Conservation (phyloP, 2,888 invertebrate genomes). For the Sarcophaga caerulescens region DNA sequence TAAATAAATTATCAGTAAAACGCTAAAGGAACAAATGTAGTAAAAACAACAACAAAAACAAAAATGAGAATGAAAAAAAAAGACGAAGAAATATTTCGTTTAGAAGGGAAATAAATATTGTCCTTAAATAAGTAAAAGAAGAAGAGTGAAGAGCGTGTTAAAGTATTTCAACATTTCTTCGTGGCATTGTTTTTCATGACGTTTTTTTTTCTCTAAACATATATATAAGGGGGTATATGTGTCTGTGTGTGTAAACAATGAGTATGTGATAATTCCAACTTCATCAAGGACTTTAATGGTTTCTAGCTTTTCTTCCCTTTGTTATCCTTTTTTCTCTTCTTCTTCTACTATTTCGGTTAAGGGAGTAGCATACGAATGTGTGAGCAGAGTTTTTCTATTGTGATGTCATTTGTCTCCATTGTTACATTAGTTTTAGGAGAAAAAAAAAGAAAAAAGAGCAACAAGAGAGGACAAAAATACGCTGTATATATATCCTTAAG, state of each 20-base stretch:
- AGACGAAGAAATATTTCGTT: conserved; percentile 32
- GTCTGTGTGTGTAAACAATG: conserved; percentile 29
- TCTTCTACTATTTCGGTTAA: background rate
- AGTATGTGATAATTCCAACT: conserved; percentile 65
- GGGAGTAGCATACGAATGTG: background rate
- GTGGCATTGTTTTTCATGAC: conserved; percentile 43
- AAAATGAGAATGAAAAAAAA: background rate
- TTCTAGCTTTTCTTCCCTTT: background rate
- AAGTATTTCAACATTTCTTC: background rate
- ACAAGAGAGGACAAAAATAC: background rate
- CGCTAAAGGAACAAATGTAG: conserved; percentile 37
- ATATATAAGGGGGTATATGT: background rate
- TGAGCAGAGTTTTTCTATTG: background rate
- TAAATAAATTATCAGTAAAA: conserved; percentile 62
- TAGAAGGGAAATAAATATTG: conserved; percentile 59
- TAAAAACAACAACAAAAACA: background rate
- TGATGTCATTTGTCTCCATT: conserved; percentile 54
- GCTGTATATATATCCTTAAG: no score
- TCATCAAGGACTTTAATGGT: conserved; percentile 53
- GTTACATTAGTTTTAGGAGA: conserved; percentile 11
- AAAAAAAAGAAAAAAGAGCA: background rate
- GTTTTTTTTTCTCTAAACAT: conserved; percentile 16
- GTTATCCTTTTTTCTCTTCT: background rate
- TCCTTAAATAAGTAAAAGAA: conserved; percentile 58
- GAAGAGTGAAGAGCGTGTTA: conserved; percentile 3